These are phyloP conservation scores for Sitobion miscanthi DNA, from an alignment of 1,140 invertebrate genomes.

Conservation along the genomic window DNA sequence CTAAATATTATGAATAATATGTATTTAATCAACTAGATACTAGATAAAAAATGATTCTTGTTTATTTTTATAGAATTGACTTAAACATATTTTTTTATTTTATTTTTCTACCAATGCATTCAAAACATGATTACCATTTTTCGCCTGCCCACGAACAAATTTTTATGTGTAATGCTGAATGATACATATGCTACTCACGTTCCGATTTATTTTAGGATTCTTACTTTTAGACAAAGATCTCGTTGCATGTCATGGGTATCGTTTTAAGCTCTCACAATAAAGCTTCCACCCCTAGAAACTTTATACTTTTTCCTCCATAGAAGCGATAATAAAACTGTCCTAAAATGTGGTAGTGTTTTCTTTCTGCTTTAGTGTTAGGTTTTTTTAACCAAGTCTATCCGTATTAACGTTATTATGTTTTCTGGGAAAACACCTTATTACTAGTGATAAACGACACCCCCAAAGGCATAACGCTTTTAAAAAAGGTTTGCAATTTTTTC, in stretches of 20 bases:
- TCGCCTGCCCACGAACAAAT: not conserved
- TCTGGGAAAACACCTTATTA: conserved; percentile 50
- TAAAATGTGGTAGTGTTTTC: conserved; percentile 4
- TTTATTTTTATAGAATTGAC: not conserved
- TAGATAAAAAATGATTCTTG: too few relatives aligned
- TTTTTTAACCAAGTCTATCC: conserved; percentile 31
- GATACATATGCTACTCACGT: conserved; percentile 36
- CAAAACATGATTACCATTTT: not conserved
- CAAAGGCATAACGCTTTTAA: conserved; percentile 39
- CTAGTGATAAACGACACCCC: conserved; percentile 54
- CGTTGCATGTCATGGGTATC: conserved; percentile 19
- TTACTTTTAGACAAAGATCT: conserved; percentile 45
- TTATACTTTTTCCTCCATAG: conserved; percentile 21
- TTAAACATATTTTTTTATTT: not conserved
- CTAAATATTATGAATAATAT: too few relatives aligned
- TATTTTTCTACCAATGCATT: not conserved
- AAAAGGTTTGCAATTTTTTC: conserved; percentile 49
- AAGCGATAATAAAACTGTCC: conserved; percentile 51
- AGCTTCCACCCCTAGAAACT: conserved; percentile 30
- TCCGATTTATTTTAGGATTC: not conserved
- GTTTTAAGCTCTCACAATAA: conserved; percentile 52
- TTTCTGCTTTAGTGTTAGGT: conserved; percentile 18
- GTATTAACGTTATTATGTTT: conserved; percentile 53
- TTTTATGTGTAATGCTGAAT: not conserved
- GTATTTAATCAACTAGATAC: too few relatives aligned